A percentile compares a stretch with the other conserved stretches of the same genome.
These are phyloP conservation scores for Thumatha senex DNA, from an alignment of 2,888 invertebrate species.

Conservation along the genomic window DNA sequence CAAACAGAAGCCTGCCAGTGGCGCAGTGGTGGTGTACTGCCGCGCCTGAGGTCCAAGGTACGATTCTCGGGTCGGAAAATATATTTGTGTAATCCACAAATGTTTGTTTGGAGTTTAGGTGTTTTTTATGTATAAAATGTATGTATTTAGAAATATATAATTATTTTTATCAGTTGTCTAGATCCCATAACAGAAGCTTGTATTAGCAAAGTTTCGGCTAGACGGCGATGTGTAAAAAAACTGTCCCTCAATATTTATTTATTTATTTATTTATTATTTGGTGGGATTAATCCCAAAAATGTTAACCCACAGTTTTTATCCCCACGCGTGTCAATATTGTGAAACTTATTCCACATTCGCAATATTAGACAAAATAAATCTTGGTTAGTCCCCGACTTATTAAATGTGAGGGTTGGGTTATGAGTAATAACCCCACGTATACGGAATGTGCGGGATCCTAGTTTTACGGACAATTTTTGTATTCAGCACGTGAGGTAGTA, in stretches of 20 bases:
- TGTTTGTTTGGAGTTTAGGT: too few relatives aligned
- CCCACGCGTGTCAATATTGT: slow-evolving; percentile 37
- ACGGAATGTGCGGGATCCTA: slow-evolving; percentile 3
- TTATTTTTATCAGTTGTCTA: not conserved
- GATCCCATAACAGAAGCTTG: not conserved
- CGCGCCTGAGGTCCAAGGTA: too few relatives aligned
- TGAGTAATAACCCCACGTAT: slow-evolving; percentile 24
- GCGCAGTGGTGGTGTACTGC: too few relatives aligned
- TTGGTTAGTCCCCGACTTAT: slow-evolving; percentile 49
- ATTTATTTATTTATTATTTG: too few relatives aligned
- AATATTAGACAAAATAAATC: slow-evolving; percentile 55
- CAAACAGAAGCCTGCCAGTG: too few relatives aligned
- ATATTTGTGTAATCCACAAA: too few relatives aligned
- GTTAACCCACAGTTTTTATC: slow-evolving; percentile 18
- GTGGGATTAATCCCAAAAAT: slow-evolving; percentile 1
- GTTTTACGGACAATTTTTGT: slow-evolving; percentile 1
- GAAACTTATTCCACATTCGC: slow-evolving; percentile 38
- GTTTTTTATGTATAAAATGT: too few relatives aligned
- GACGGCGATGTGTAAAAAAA: too few relatives aligned
- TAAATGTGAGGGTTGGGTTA: slow-evolving; percentile 42
- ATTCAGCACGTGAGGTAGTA: not conserved
- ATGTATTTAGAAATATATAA: too few relatives aligned
- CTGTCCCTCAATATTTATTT: too few relatives aligned
- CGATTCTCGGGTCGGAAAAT: too few relatives aligned
- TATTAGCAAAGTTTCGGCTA: too few relatives aligned